Evolutionary conservation across 2,797 vertebrate genomes (phyloP), one percentile per base, ranked within the genome.

Genomic region (Channallabes apus): DNA sequence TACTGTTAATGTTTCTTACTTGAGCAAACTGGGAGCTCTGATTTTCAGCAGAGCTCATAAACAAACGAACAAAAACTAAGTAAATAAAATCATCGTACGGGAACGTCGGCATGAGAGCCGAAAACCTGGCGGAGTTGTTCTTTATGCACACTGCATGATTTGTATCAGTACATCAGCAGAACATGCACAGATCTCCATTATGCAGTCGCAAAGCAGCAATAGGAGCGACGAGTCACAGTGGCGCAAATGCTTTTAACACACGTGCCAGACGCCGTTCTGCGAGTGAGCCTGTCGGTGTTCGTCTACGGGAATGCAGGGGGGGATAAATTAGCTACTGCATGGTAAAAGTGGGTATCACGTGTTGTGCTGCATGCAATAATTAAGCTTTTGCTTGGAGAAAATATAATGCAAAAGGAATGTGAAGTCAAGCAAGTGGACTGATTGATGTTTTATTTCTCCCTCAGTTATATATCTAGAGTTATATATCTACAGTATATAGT

Each of bases 351-450:
- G 92, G 90, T 91, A 90, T 90, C 64, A 92, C 93, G 92, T 94
- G 89, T 94, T 93, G 94, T 94, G 94, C 93, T 95, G 95, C 95
- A 96, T 96, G 95, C 94, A 96, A 95, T 95, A 95, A 94, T 94
- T 90, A 90, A 92, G 91, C 91, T 93, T 46, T 93, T 93, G 93
- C 93, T 86, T 80, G 54, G 67, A 86, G 71, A 86, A 86, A 88
- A 82, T 68, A 76, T 67, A 76, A 87, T 65, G 67, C 76, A 88
- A 41, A 87, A 93, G 92, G 86, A 91, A 76, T 41, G 64, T 56
- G 8, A 80, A 27, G 64, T 68, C 51, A 69, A 83, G 75, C 54
- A 7, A 79, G 72, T 86, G 67, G 54, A 78, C 41, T 22, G 64
- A 72, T 68, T 24, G 58, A 72, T 59, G 59, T 86, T 90, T 93